A percentile compares a stretch with the other conserved stretches of the same genome.
These are phyloP conservation scores for Melanerpes aurifrons DNA, from an alignment of 2,113 vertebrate species.

Conservation along the genomic window DNA sequence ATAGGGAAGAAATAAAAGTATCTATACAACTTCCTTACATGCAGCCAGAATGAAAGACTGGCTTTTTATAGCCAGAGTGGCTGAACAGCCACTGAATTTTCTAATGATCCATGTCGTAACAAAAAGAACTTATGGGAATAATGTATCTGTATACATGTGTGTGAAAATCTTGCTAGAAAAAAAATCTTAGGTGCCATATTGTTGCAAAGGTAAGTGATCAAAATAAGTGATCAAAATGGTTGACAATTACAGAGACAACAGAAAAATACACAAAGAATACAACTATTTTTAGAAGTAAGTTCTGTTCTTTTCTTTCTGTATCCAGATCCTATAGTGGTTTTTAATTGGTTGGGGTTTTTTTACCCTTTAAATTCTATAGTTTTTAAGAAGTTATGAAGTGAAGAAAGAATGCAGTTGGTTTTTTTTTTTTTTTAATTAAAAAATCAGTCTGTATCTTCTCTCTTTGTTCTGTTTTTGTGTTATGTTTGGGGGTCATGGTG, in stretches of 20 bases:
- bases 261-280: neutral
- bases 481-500: neutral
- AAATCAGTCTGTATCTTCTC: neutral
- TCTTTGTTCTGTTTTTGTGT: rapidly evolving
- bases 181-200: neutral
- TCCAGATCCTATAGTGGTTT: neutral
- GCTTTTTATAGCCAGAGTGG: neutral
- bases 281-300: neutral
- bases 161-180: neutral
- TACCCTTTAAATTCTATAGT: neutral
- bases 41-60: neutral
- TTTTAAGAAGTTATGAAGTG: neutral
- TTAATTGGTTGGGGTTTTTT: neutral
- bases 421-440: neutral
- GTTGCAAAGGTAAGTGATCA: neutral
- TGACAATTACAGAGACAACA: neutral
- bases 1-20: neutral
- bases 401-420: neutral
- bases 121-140: neutral
- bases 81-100: neutral
- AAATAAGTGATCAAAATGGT: neutral
- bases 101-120: neutral
- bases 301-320: neutral
- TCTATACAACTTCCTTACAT: neutral
- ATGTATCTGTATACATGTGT: neutral